A percentile compares a stretch with the other conserved stretches of the same genome.
Evolutionary conservation across 2,888 invertebrate genomes (phyloP).

Genomic region (Agrenia bidenticulata): DNA sequence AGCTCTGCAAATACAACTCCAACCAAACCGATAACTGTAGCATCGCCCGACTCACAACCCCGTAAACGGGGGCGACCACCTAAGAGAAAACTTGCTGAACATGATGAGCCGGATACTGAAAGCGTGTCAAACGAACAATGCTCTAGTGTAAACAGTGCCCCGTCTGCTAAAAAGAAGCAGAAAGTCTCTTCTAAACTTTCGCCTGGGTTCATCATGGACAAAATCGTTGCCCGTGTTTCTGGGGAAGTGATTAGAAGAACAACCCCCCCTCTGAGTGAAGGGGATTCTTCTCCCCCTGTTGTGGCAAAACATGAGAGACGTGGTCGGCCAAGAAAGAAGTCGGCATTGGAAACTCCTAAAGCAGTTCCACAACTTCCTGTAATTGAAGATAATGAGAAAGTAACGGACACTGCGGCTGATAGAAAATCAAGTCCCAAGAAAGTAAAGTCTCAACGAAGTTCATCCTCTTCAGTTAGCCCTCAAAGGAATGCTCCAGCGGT

Average conservation of each 20-base stretch:
- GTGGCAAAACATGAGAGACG: conserved; percentile 19
- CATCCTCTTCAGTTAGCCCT: conserved; percentile 1
- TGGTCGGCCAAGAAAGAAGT: conserved; percentile 26
- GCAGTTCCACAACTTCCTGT: background rate
- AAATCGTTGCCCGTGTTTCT: conserved; percentile 26
- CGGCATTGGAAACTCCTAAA: background rate
- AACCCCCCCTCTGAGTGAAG: background rate
- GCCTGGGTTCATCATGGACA: background rate
- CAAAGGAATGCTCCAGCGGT: background rate
- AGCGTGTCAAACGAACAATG: background rate
- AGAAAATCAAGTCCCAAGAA: conserved; percentile 11
- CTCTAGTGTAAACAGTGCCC: conserved; percentile 4
- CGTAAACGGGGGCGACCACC: conserved; percentile 37
- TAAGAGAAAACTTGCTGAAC: conserved; percentile 24
- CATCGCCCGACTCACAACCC: background rate
- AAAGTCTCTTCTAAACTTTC: background rate
- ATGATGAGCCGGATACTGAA: background rate
- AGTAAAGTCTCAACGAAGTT: conserved; percentile 6
- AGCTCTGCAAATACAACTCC: background rate
- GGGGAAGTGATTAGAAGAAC: conserved; percentile 27
- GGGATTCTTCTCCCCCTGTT: background rate
- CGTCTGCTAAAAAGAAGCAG: background rate
- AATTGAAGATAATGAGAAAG: background rate
- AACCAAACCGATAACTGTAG: background rate
- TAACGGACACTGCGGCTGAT: conserved; percentile 2